Evolutionary conservation across 1,140 invertebrate genomes (phyloP).

Genomic region (Macrobrachium rosenbergii): DNA sequence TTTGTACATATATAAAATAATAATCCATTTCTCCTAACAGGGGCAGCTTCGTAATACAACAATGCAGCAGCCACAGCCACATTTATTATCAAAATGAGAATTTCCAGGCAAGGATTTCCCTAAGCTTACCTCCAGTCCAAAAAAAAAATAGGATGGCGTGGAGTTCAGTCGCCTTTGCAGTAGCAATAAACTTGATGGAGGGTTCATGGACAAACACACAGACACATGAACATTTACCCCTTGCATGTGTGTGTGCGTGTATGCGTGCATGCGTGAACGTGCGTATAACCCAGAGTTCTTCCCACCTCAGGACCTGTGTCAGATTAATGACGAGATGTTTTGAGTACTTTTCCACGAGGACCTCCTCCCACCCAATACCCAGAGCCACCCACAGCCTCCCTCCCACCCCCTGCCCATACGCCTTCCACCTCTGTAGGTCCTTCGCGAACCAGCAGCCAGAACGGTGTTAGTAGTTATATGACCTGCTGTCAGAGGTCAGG

Average conservation of each 20-base stretch:
- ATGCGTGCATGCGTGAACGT: background rate
- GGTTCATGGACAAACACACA: no score
- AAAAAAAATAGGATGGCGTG: no score
- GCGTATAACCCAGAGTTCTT: background rate
- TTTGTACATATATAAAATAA: background rate
- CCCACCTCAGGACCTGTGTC: background rate
- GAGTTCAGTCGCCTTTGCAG: no score
- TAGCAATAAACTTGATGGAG: no score
- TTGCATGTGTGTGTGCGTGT: slow-evolving; percentile 19
- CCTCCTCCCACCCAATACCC: background rate
- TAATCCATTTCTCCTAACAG: background rate
- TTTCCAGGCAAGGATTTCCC: no score
- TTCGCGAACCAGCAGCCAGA: background rate
- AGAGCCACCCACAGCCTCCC: background rate
- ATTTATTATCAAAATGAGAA: no score
- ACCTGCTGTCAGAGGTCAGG: slow-evolving; percentile 33
- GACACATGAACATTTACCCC: no score
- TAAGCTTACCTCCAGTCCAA: no score
- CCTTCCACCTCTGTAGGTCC: background rate
- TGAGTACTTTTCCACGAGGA: background rate
- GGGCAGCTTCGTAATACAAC: no score
- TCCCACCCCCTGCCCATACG: background rate
- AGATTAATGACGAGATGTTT: background rate
- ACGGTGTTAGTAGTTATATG: slow-evolving; percentile 34
- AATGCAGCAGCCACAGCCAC: no score